Evolutionary conservation across 2,113 vertebrate genomes (phyloP), one percentile per base, ranked within the genome.

Genomic region (Furnarius figulus): DNA sequence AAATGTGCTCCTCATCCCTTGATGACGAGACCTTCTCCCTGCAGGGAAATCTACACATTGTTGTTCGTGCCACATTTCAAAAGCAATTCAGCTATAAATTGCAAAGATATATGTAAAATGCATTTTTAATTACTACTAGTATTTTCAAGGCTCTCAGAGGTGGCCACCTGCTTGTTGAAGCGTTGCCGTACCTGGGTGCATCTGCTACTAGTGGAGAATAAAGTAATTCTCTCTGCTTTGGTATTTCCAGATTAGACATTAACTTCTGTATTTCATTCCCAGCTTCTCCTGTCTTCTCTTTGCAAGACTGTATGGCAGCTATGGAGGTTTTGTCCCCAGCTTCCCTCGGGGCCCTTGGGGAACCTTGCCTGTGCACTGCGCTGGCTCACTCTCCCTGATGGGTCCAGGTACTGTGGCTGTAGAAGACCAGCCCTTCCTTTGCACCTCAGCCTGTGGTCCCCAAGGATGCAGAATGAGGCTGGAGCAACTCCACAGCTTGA

Each of bases 171-270:
- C 40, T 94, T 93, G 44, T 31, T 44, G 49, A 85, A 82, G n/a
- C 0, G 0, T 35, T 3, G 0, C 39, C 0, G 0, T 52, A 40
- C 56, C 35, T 79, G 49, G 37, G 31, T 33, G 5, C 12, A 82
- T 79, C 71, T 88, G 28, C 40, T 94, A 9, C 39, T 61, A 56
- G 20, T 27, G n/a, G 28, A 89, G 68, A 66, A 65, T n/a, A n/a
- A 72, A 65, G 81, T 28, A 62, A 80, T 8, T 16, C 6, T 61
- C 25, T 66, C 35, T 30, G 9, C 50, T 86, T 85, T 77, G 39
- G 5, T 88, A 74, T 83, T 93, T 90, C 68, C 46, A 71, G 39
- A 21, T 80, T 80, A 76, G 55, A 94, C 61, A 80, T 55, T 15
- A 79, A 56, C 61, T 71, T 39, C 3, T 63, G 0, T 67, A n/a